Conservation (phyloP, 2,113 vertebrate species). For the Coturnix japonica region DNA sequence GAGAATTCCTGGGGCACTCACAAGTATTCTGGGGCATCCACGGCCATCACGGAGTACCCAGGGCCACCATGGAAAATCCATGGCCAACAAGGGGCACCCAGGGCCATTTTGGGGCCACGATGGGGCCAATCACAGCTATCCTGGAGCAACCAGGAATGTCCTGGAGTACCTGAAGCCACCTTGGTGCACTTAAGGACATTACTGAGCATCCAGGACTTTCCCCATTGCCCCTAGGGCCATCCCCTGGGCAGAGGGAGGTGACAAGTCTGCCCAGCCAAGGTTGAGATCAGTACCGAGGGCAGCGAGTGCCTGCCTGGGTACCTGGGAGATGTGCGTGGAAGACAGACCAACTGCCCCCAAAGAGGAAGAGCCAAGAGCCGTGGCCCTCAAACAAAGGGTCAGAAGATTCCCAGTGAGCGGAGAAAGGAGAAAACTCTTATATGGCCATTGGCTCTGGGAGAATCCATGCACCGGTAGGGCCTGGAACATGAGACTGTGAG, state of each 20-base stretch:
- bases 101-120: neutral
- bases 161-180: neutral
- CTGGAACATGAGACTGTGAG: neutral
- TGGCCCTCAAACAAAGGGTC: neutral
- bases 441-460: neutral
- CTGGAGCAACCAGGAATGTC: neutral
- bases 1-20: neutral
- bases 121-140: fast-evolving
- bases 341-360: fast-evolving
- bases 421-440: neutral
- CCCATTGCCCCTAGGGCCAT: neutral
- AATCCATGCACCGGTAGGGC: neutral
- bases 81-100: fast-evolving
- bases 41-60: no score
- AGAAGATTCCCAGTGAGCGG: neutral
- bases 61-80: neutral
- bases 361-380: neutral
- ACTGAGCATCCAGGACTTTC: neutral
- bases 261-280: neutral
- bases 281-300: neutral
- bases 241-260: neutral
- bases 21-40: neutral
- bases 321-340: neutral
- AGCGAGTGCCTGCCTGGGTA: neutral
- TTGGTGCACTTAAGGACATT: no score